Conservation (phyloP, 2,113 vertebrate species). For the Zootoca vivipara region DNA sequence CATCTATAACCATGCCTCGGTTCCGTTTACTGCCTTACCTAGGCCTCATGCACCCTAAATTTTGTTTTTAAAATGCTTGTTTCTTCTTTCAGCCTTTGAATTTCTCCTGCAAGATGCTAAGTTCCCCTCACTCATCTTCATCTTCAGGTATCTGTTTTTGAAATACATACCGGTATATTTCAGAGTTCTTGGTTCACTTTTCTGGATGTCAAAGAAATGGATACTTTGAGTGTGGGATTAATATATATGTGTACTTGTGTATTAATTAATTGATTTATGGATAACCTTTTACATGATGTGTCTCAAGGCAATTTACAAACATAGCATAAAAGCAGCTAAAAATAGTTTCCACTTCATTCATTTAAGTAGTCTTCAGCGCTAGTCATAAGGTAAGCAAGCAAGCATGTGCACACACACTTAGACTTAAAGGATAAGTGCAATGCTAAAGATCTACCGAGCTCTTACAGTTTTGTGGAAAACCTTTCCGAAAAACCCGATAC, state of each 20-base stretch:
- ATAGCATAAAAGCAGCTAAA: too few relatives aligned
- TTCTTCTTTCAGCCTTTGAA: constrained; percentile 44
- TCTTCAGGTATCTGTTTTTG: constrained; percentile 70
- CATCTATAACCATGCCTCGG: background rate
- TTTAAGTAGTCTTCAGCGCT: background rate
- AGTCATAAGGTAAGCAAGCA: too few relatives aligned
- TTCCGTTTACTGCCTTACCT: background rate
- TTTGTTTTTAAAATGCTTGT: background rate
- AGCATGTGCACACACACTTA: background rate
- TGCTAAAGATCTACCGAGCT: background rate
- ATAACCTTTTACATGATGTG: too few relatives aligned
- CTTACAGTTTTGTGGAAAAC: background rate
- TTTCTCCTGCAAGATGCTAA: constrained; percentile 39
- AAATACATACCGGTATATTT: background rate
- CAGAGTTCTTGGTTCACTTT: background rate
- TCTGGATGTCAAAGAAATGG: too few relatives aligned
- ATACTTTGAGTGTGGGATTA: too few relatives aligned
- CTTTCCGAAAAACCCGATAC: accelerated
- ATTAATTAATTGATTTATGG: too few relatives aligned
- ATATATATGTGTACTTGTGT: too few relatives aligned
- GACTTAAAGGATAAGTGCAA: background rate
- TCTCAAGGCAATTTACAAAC: too few relatives aligned
- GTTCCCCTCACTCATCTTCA: constrained; percentile 22
- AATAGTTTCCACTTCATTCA: background rate
- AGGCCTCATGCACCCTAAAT: background rate